Conservation (phyloP, 2,888 invertebrate genomes). For the Rhagonycha lutea region DNA sequence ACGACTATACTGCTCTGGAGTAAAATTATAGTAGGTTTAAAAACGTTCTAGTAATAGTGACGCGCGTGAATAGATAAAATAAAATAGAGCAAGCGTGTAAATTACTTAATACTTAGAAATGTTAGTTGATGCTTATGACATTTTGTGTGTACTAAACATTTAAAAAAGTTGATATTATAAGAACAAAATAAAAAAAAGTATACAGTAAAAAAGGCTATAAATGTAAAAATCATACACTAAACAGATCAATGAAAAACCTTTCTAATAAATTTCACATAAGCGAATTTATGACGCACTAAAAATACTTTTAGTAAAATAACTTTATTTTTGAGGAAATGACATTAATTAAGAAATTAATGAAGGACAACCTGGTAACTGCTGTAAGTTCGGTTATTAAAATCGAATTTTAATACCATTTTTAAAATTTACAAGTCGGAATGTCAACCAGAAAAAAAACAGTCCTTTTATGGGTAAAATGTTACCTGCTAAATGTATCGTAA, state of each 20-base stretch:
- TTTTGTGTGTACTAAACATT: not conserved
- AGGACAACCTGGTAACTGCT: not conserved
- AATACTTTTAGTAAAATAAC: too few species aligned
- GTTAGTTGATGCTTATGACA: too few species aligned
- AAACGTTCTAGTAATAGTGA: not conserved
- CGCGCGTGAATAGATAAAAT: not conserved
- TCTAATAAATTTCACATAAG: not conserved
- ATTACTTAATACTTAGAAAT: too few species aligned
- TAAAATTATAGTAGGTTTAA: too few species aligned
- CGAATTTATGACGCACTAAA: not conserved
- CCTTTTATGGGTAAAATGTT: too few species aligned
- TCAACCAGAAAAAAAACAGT: too few species aligned
- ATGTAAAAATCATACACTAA: not conserved
- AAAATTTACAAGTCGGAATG: too few species aligned
- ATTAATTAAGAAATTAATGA: not conserved
- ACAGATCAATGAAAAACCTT: not conserved
- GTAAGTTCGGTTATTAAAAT: not conserved
- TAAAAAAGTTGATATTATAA: not conserved
- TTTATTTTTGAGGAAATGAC: not conserved
- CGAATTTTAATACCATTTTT: too few species aligned
- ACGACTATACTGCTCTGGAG: too few species aligned
- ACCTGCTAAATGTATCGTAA: too few species aligned
- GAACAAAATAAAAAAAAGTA: not conserved
- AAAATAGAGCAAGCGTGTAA: too few species aligned
- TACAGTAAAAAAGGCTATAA: not conserved